Conservation (phyloP, 2,113 vertebrate species). For the Channa maculata region DNA sequence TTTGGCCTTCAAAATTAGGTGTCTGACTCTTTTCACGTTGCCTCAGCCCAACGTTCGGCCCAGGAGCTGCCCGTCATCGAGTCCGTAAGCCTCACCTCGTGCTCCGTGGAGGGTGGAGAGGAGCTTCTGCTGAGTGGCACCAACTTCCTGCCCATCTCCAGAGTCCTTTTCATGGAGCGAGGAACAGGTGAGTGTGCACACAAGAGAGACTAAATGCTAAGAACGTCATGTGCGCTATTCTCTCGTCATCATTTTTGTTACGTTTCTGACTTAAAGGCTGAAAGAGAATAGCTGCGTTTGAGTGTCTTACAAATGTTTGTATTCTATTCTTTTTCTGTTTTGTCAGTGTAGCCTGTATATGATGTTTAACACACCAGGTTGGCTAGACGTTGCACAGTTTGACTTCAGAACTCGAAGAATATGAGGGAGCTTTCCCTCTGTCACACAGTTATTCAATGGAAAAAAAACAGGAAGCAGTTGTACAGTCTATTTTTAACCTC, state of each 20-base stretch:
- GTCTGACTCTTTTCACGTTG: neutral
- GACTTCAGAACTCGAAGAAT: too few relatives aligned
- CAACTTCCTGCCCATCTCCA: constrained; percentile 91
- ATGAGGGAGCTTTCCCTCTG: neutral
- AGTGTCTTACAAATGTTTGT: too few relatives aligned
- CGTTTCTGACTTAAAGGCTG: too few relatives aligned
- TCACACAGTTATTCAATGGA: neutral
- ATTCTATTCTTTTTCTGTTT: too few relatives aligned
- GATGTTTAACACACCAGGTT: too few relatives aligned
- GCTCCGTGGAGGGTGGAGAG: constrained; percentile 89
- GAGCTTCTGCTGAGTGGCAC: constrained; percentile 88
- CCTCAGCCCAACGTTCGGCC: constrained; percentile 91
- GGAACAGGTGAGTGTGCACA: constrained; percentile 83
- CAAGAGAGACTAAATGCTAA: neutral
- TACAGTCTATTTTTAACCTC: neutral
- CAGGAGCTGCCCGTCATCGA: constrained; percentile 94
- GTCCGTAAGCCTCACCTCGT: constrained; percentile 87
- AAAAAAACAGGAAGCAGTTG: neutral
- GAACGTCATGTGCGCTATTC: too few relatives aligned
- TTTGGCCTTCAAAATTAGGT: too few relatives aligned
- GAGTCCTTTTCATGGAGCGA: constrained; percentile 91
- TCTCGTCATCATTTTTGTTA: too few relatives aligned
- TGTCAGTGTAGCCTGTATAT: too few relatives aligned
- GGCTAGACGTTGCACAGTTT: too few relatives aligned
- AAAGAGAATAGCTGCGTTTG: too few relatives aligned